Evolutionary conservation across 1,140 invertebrate species (phyloP), one percentile per base, ranked within the genome.

Genomic region (Brachionus calyciflorus): DNA sequence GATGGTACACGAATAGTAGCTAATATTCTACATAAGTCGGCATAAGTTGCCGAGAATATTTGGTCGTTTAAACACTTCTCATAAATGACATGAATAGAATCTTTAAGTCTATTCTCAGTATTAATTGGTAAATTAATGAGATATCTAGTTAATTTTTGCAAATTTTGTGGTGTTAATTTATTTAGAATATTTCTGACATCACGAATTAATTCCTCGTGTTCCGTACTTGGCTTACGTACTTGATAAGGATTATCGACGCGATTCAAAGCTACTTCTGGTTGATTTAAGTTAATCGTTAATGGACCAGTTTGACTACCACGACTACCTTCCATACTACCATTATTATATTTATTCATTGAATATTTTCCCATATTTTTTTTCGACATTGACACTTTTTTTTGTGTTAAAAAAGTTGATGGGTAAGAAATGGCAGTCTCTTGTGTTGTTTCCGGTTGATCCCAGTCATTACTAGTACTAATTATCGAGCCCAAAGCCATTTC

Each of bases 51-150:
- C 6, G 92, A 92, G 82, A 95, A 97, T 81, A 89, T 91, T 1
- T 93, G 94, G 83, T 97, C 94, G 86, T 94, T 91, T 30, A 96
- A 90, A 40, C 94, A 94, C 87, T 96, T 96, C 82, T 95, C 92
- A 86, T 96, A 96, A 1, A 96, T 90, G 70, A 97, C 87, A 82
- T 92, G 89, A 80, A 96, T 94, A 10, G 95, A 91, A 77, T 90
- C 90, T 78, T 90, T 88, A 26, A 96, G 85, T 79, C 91, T 88
- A 37, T 91, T 90, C 69, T 89, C 88, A 3, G 89, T 92, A 83
- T 94, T 90, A 76, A 98, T 93, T 63, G 89, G 86, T 14, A 97
- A 85, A 14, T 86, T 80, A 73, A 89, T 87, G 40, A 96, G 79
- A 86, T 92, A 91, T 24, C 89, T 87, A 1, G 94, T 86, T 30